These are phyloP conservation scores for Prunella fulvescens DNA, from an alignment of 2,113 vertebrate species.

Conservation along the genomic window DNA sequence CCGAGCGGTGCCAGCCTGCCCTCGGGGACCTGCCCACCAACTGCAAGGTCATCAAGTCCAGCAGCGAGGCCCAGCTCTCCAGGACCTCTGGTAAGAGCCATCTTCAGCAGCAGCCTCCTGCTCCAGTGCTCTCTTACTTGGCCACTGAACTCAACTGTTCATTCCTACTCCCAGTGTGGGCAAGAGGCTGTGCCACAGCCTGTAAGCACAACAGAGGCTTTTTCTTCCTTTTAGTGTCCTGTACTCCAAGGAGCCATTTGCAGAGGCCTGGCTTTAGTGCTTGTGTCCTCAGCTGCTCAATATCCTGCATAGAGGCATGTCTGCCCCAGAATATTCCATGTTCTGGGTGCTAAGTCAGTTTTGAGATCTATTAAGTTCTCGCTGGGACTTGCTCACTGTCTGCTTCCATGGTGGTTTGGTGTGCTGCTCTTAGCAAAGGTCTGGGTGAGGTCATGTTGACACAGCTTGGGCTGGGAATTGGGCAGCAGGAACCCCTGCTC, in stretches of 20 bases:
- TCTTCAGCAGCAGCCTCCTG: not conserved
- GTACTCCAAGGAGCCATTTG: not conserved
- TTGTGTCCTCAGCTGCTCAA: not conserved
- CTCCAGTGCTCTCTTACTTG: not conserved
- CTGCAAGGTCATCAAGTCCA: constrained; percentile 33
- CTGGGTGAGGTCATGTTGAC: not conserved
- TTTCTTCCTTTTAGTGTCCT: not conserved
- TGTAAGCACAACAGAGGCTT: fast-evolving
- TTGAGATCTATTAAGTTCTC: not conserved
- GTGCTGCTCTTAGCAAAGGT: not conserved
- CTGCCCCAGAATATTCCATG: not conserved
- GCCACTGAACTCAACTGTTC: not conserved
- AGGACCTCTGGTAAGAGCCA: constrained; percentile 77
- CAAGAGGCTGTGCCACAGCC: not conserved
- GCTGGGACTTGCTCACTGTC: not conserved
- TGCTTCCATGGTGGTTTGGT: not conserved
- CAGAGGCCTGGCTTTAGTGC: not conserved
- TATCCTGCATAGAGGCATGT: not conserved
- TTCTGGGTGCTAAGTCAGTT: not conserved
- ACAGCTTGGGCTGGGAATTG: not conserved
- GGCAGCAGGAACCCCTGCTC: not conserved
- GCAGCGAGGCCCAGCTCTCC: constrained; percentile 11
- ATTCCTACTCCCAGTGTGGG: fast-evolving
- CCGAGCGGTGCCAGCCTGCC: not conserved
- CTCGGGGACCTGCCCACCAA: not conserved